phyloP scores from a whole-genome alignment of 1,140 invertebrate genomes.

The Cepaea nemoralis region DNA sequence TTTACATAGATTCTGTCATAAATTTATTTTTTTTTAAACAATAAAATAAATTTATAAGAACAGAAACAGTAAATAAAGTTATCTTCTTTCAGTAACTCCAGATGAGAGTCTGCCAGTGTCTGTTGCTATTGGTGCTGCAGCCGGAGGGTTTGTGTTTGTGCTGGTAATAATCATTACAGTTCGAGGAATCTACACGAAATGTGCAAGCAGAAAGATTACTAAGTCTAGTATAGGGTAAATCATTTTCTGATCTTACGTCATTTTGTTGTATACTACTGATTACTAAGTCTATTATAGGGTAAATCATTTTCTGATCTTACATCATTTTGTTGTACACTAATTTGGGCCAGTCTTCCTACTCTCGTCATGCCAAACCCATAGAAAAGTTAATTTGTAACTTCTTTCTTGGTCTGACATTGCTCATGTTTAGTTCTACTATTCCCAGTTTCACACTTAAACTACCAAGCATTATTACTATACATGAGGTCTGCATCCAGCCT shows the following conservation, averaged over 20 bases:
- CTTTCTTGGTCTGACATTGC: too few species aligned
- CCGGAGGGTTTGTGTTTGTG: constrained; percentile 30
- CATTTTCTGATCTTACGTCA: too few species aligned
- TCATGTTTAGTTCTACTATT: too few species aligned
- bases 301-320: background rate
- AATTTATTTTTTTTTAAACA: background rate
- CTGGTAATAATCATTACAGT: background rate
- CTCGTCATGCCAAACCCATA: too few species aligned
- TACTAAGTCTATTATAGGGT: background rate
- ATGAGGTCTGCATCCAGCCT: too few species aligned
- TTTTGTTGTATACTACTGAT: too few species aligned
- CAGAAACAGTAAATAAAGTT: background rate
- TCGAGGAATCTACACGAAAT: background rate
- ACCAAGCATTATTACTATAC: too few species aligned
- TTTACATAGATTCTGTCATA: background rate
- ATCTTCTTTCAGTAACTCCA: background rate
- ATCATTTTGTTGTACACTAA: too few species aligned
- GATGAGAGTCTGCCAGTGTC: background rate
- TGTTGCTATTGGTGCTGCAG: constrained; percentile 28
- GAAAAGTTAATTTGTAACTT: too few species aligned
- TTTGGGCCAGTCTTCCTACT: too few species aligned
- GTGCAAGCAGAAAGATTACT: background rate
- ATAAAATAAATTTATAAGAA: background rate
- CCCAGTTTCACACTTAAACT: too few species aligned
- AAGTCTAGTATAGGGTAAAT: background rate